Conservation (phyloP, 2,113 vertebrate genomes). For the Steatornis caripensis region DNA sequence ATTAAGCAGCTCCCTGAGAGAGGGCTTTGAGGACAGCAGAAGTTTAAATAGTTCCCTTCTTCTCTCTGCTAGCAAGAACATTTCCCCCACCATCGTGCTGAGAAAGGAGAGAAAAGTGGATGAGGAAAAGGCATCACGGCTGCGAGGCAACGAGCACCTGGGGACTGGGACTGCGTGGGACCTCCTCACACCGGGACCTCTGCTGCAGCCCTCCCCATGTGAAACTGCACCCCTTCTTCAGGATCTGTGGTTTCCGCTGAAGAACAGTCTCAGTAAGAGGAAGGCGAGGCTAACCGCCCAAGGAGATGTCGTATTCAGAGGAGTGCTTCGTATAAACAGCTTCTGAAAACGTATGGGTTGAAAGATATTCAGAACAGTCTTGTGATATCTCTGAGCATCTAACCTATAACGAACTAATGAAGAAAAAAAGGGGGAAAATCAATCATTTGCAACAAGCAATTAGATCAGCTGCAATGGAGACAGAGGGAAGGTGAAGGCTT, state of each 20-base stretch:
- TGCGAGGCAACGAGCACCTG: neutral
- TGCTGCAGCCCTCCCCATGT: neutral
- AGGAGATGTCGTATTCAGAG: neutral
- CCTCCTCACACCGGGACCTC: neutral
- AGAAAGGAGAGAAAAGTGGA: neutral
- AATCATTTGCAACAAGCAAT: neutral
- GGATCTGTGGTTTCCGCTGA: neutral
- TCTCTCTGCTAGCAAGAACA: neutral
- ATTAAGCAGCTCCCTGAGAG: neutral
- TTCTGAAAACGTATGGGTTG: neutral
- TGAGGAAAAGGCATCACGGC: accelerated
- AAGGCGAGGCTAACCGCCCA: neutral
- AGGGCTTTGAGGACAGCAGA: neutral
- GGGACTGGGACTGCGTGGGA: neutral
- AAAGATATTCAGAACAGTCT: neutral
- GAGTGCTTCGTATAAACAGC: accelerated
- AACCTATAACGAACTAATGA: neutral
- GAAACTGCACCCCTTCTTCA: neutral
- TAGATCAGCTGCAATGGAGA: neutral
- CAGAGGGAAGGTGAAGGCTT: neutral
- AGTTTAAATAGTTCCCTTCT: neutral
- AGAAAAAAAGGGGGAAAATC: neutral
- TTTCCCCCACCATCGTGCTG: neutral
- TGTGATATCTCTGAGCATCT: neutral
- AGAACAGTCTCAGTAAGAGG: neutral